These are phyloP conservation scores for Periplaneta americana DNA, from an alignment of 1,140 invertebrate genomes.

Conservation along the genomic window DNA sequence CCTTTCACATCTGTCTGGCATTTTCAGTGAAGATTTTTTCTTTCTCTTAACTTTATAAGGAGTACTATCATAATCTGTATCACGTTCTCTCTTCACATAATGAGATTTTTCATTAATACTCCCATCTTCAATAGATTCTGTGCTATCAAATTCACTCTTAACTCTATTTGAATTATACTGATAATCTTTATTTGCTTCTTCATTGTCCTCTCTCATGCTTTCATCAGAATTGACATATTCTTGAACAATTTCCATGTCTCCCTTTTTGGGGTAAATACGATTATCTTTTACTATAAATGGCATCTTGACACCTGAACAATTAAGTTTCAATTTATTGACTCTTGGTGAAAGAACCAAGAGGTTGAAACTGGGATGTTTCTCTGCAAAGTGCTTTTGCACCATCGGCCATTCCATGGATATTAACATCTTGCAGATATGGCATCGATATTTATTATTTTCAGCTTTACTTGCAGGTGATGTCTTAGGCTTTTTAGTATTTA, in stretches of 20 bases:
- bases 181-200: not conserved
- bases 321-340: not conserved
- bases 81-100: not conserved
- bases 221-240: no score
- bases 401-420: not conserved
- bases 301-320: not conserved
- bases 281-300: not conserved
- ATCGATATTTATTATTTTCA: slow-evolving; percentile 4
- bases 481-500: not conserved
- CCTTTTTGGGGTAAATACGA: not conserved
- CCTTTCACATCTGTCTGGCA: not conserved
- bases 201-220: no score
- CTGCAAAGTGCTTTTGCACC: slow-evolving; percentile 4
- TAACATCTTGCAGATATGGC: slow-evolving; percentile 1
- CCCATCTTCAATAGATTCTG: not conserved
- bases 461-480: not conserved
- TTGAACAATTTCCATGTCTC: no score
- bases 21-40: not conserved
- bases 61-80: not conserved
- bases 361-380: slow-evolving; percentile 1
- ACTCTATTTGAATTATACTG: not conserved
- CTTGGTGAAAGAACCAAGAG: not conserved
- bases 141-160: not conserved
- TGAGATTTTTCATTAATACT: not conserved
- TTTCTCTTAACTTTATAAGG: not conserved